A percentile compares a stretch with the other conserved stretches of the same genome.
These are phyloP conservation scores for Nysson spinosus DNA, from an alignment of 2,888 invertebrate genomes.

Conservation along the genomic window DNA sequence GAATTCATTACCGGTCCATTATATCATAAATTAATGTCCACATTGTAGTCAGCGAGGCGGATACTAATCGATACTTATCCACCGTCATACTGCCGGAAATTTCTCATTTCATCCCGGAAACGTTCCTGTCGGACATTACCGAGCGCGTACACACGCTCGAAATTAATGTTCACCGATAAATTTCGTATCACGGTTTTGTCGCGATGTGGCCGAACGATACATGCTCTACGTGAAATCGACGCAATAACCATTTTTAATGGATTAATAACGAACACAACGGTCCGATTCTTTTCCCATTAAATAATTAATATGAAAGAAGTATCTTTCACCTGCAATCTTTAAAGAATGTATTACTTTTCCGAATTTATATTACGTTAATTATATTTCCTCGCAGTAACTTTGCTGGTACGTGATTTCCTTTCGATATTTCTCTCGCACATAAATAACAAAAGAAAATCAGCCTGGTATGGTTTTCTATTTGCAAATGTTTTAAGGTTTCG, in stretches of 20 bases:
- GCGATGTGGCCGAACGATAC: constrained; percentile 2
- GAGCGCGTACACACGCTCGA: constrained; percentile 3
- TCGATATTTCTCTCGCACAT: too few species aligned
- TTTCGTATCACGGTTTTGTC: constrained; percentile 30
- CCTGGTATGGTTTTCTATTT: too few species aligned
- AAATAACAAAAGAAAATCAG: too few species aligned
- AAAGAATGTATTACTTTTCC: too few species aligned
- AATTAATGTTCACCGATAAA: constrained; percentile 42
- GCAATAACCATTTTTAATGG: not conserved
- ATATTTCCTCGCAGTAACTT: too few species aligned
- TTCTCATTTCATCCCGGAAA: constrained; percentile 47
- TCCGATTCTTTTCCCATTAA: too few species aligned
- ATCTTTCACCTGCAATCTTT: too few species aligned
- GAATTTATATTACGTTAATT: too few species aligned
- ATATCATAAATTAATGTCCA: constrained; percentile 17
- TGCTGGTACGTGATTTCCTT: too few species aligned
- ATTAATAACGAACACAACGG: too few species aligned
- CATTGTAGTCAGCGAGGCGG: constrained; percentile 3
- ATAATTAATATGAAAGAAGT: too few species aligned
- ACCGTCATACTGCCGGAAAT: constrained; percentile 36
- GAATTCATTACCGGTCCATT: not conserved
- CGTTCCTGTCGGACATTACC: constrained; percentile 35
- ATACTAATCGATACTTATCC: constrained; percentile 47
- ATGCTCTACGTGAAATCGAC: constrained; percentile 1
- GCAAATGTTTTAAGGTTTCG: too few species aligned